phyloP scores from a whole-genome alignment of 1,140 invertebrate species.

The Heliothis subflexa region DNA sequence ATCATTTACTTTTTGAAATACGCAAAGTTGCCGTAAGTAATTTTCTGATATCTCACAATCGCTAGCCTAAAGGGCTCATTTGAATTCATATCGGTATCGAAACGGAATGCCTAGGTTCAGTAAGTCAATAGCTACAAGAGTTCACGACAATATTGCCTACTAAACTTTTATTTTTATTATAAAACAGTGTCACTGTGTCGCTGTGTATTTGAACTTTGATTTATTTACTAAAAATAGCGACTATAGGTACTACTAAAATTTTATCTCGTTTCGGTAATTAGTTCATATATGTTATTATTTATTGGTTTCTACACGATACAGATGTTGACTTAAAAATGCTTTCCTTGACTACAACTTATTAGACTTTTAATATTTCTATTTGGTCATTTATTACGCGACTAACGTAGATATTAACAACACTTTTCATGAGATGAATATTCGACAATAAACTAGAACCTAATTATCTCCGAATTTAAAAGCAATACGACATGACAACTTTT shows the following conservation, averaged over 20 bases:
- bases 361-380: too few species aligned
- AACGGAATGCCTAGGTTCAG: neutral
- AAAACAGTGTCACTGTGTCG: neutral
- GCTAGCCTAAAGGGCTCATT: constrained; percentile 7
- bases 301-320: neutral
- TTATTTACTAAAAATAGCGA: neutral
- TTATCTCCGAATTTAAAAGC: too few species aligned
- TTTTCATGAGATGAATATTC: too few species aligned
- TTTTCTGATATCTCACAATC: neutral
- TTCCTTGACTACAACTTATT: too few species aligned
- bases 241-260: neutral
- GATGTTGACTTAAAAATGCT: neutral
- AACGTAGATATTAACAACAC: too few species aligned
- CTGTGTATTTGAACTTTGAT: neutral
- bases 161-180: constrained; percentile 6
- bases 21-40: constrained; percentile 4
- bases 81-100: constrained; percentile 1
- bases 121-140: neutral
- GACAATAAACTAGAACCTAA: too few species aligned
- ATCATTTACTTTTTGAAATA: constrained; percentile 6
- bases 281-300: neutral
- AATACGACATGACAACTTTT: too few species aligned
- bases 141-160: constrained; percentile 12
- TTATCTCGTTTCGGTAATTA: neutral
- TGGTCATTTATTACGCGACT: too few species aligned